Base-by-base conservation (phyloP, 2,888 invertebrate genomes). In the Drosophila ustulata region DNA sequence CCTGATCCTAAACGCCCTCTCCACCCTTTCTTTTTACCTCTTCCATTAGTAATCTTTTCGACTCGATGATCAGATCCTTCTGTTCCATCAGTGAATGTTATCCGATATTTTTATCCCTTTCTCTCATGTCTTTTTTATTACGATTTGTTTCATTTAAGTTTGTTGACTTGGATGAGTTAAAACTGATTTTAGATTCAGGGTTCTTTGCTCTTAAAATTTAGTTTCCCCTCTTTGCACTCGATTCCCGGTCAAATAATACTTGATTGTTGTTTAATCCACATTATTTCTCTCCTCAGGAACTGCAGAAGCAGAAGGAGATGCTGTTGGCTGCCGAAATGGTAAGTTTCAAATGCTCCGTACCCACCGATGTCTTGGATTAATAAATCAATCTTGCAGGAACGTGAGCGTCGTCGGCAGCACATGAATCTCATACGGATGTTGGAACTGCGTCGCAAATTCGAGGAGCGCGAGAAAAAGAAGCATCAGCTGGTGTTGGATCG, bases 361-460 rank as follows among this genome's bases (percentile, higher is more conserved):
- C 8, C n/a, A 1, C 5, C 0, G 5, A 11, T 13, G 0, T 4
- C 2, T 11, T 9, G 0, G 2, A 13, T 3, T 47, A 28, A 37
- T 11, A 1, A 2, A 1, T 4, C 0, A 13, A 0, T 3, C 11
- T 3, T 4, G 28, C 0, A 97, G 97, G 98, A 98, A 91, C 94
- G 97, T 41, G 98, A 98, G 92, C 93, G 98, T 80, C 94, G 97
- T 86, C 94, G 97, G 25, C 98, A 98, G 90, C 98, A 98, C 92
- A 96, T 97, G 93, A 94, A 97, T 1, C 93, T 98, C 67, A 96
- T 98, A 49, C 95, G 97, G 30, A 97, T 97, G 52, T 91, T 98
- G 70, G 98, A 98, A 91, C 94, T 95, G 70, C 94, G 98, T 23
- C 95, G 97, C 77, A 95, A 97, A 88, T 96, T 96, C 93, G 98